A percentile compares a stretch with the other conserved stretches of the same genome.
Evolutionary conservation across 2,888 invertebrate species (phyloP).

Genomic region (Ligdia adustata): DNA sequence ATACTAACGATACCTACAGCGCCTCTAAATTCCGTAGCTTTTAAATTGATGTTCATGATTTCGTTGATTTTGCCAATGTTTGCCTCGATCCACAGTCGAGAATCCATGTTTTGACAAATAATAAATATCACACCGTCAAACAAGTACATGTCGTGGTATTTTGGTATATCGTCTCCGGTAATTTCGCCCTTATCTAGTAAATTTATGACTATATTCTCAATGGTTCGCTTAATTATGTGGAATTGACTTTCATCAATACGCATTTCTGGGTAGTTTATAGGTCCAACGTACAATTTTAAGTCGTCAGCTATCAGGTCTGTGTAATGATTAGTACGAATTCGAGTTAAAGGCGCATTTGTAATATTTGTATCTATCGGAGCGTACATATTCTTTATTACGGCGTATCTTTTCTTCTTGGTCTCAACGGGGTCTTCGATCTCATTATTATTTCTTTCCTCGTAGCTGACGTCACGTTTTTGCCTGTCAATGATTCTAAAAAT

Average conservation of each 20-base stretch:
- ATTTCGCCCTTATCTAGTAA: constrained; percentile 42
- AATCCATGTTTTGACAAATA: constrained; percentile 60
- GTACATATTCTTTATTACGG: constrained; percentile 58
- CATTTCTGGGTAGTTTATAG: constrained; percentile 66
- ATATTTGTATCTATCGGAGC: constrained; percentile 58
- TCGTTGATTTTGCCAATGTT: constrained; percentile 48
- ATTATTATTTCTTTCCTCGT: constrained; percentile 47
- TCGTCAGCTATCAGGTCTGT: constrained; percentile 69
- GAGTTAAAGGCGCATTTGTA: constrained; percentile 57
- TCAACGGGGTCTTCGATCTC: constrained; percentile 43
- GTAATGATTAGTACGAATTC: constrained; percentile 68
- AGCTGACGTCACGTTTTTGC: constrained; percentile 64
- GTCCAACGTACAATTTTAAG: constrained; percentile 69
- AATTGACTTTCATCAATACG: constrained; percentile 65
- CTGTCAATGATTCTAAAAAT: constrained; percentile 69
- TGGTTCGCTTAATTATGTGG: constrained; percentile 56
- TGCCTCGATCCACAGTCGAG: constrained; percentile 62
- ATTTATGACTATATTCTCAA: constrained; percentile 59
- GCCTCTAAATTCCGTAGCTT: constrained; percentile 72
- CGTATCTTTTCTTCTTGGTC: constrained; percentile 47
- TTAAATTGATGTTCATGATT: constrained; percentile 53
- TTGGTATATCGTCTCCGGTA: constrained; percentile 50
- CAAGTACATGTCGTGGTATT: constrained; percentile 69
- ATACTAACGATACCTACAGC: constrained; percentile 74
- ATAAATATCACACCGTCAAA: constrained; percentile 76